Conservation (phyloP, 2,113 vertebrate species). For the Puma concolor region DNA sequence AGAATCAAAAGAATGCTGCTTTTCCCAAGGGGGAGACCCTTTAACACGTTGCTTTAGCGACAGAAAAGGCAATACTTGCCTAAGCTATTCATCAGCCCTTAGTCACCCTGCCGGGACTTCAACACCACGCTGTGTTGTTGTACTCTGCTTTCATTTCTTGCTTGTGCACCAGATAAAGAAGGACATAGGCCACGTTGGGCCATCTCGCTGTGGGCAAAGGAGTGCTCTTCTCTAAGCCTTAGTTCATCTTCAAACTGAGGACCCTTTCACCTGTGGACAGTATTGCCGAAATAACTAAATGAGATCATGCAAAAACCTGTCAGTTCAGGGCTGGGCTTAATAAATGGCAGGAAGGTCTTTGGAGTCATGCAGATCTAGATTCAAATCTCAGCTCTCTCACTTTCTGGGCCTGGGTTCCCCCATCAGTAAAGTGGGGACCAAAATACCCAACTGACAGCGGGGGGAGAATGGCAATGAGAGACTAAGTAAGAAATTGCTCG, state of each 20-base stretch:
- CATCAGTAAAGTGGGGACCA: background rate
- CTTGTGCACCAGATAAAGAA: background rate
- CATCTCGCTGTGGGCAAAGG: background rate
- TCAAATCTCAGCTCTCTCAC: background rate
- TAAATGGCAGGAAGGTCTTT: background rate
- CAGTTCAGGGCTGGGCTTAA: background rate
- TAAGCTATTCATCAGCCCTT: background rate
- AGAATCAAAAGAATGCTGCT: background rate
- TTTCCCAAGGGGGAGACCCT: background rate
- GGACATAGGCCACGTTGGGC: background rate
- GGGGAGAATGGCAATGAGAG: background rate
- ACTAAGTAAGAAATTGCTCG: background rate
- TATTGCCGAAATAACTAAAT: background rate
- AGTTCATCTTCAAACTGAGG: background rate
- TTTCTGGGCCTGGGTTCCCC: background rate
- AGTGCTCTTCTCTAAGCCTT: background rate
- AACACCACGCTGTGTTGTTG: rapidly evolving
- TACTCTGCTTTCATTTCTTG: background rate
- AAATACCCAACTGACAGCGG: background rate
- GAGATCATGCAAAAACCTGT: background rate
- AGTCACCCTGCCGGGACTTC: background rate
- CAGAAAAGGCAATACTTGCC: background rate
- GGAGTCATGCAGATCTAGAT: background rate
- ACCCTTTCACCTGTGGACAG: background rate
- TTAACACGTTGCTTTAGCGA: background rate